These are phyloP conservation scores for Eristalis intricaria DNA, from an alignment of 2,888 invertebrate genomes.

Conservation along the genomic window DNA sequence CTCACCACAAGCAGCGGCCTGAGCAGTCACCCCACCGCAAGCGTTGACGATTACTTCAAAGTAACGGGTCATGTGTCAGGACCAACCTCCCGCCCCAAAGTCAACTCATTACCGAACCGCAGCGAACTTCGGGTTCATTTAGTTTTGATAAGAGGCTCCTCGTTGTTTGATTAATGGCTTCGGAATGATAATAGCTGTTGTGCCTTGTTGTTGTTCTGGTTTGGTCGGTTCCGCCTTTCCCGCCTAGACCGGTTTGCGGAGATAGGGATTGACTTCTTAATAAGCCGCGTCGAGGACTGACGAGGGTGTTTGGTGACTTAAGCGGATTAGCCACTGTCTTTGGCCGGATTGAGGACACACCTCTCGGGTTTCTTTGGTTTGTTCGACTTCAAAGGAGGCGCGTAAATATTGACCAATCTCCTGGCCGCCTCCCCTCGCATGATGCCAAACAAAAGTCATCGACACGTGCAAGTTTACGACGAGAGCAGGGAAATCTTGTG, in stretches of 20 bases:
- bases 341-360: neutral
- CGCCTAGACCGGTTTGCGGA: neutral
- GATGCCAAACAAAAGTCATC: neutral
- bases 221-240: neutral
- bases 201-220: neutral
- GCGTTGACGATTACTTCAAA: neutral
- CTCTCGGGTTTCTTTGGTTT: neutral
- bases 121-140: constrained; percentile 26
- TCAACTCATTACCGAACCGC: constrained; percentile 17
- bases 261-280: neutral
- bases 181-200: constrained; percentile 29
- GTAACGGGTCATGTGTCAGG: neutral
- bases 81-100: neutral
- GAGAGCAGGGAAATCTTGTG: neutral
- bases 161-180: constrained; percentile 34
- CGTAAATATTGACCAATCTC: neutral
- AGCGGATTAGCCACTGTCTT: neutral
- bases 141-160: constrained; percentile 43
- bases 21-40: neutral
- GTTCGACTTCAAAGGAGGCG: neutral
- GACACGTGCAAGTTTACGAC: neutral
- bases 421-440: too few species aligned
- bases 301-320: neutral
- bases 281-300: neutral
- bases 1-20: neutral